Evolutionary conservation across 2,113 vertebrate species (phyloP), one percentile per base, ranked within the genome.

Genomic region (Amphilophus citrinellus): DNA sequence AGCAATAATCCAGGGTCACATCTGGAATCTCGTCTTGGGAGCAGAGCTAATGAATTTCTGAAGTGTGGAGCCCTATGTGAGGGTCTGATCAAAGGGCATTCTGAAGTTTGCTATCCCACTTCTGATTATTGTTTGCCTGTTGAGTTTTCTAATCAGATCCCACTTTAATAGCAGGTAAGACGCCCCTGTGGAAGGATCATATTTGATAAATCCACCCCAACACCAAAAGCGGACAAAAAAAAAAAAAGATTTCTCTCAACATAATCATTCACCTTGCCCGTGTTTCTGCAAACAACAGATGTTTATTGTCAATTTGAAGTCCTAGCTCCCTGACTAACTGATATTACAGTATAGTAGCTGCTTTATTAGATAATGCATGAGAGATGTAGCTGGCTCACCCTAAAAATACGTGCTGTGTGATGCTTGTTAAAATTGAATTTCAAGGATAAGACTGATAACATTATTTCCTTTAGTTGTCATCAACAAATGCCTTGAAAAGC

Each of bases 121-220:
- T 73, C 47, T 53, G 24, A 53, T 73, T 73, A 32, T 73, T 73
- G 47, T 53, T 56, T 73, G 47, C 68, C 17, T 32, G 27, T 73
- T 73, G 44, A 73, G 10, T 32, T 53, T 73, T 47, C 47, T 14
- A 27, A 73, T 53, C 44, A 14, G 10, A 56, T 53, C 47, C 47
- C 76, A 80, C 87, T 79, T 92, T 90, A 91, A 91, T 87, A 85
- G 79, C 61, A 76, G 84, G 89, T 85, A 84, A 88, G 83, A 82
- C 68, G 37, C 30, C 44, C 18, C 53, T 2, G 73, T 22, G 39
- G 60, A 65, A 20, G 66, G 75, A 82, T 80, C 76, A 47, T 84
- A 63, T 84, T 73, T 20, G 15, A 14, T 68, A 79, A 83, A 86
- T 24, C 18, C 32, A 50, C 42, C 37, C 13, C 62, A 42, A 66